Percentiles rank a stretch among this genome's conserved stretches.
phyloP scores from a whole-genome alignment of 1,140 invertebrate genomes.

The Heliothis subflexa region DNA sequence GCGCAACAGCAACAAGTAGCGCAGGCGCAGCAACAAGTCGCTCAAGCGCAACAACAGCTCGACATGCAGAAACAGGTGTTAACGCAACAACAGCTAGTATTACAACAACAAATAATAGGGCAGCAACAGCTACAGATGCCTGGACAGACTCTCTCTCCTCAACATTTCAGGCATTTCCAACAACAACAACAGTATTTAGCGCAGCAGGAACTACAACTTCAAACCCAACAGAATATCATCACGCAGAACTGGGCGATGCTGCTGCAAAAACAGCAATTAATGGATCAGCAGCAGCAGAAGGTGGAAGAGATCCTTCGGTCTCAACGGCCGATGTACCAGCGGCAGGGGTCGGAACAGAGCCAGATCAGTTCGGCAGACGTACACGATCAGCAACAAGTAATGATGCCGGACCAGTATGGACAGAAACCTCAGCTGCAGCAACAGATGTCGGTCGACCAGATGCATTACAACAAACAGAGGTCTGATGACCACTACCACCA shows the following conservation, averaged over 20 bases:
- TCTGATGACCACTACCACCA: constrained; percentile 76
- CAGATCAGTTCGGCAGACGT: constrained; percentile 74
- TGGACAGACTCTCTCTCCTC: constrained; percentile 83
- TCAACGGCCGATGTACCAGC: constrained; percentile 77
- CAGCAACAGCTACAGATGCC: constrained; percentile 82
- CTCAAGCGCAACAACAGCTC: constrained; percentile 78
- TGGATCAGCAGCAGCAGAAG: constrained; percentile 85
- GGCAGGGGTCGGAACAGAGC: constrained; percentile 79
- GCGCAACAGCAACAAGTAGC: constrained; percentile 79
- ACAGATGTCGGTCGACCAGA: constrained; percentile 78
- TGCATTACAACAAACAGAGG: constrained; percentile 76
- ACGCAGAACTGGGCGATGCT: constrained; percentile 79
- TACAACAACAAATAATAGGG: constrained; percentile 79
- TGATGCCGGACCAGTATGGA: constrained; percentile 75
- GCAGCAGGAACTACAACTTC: constrained; percentile 82
- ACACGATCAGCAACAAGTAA: constrained; percentile 73
- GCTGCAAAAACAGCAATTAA: constrained; percentile 84
- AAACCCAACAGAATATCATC: constrained; percentile 80
- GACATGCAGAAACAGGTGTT: constrained; percentile 82
- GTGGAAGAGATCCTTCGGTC: constrained; percentile 78
- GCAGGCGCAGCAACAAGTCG: constrained; percentile 80
- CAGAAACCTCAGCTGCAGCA: constrained; percentile 75
- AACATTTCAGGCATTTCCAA: constrained; percentile 78
- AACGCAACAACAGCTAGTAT: constrained; percentile 80
- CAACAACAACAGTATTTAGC: constrained; percentile 84